Evolutionary conservation across 1,140 invertebrate genomes (phyloP), one percentile per base, ranked within the genome.

Genomic region (Lethrus apterus): DNA sequence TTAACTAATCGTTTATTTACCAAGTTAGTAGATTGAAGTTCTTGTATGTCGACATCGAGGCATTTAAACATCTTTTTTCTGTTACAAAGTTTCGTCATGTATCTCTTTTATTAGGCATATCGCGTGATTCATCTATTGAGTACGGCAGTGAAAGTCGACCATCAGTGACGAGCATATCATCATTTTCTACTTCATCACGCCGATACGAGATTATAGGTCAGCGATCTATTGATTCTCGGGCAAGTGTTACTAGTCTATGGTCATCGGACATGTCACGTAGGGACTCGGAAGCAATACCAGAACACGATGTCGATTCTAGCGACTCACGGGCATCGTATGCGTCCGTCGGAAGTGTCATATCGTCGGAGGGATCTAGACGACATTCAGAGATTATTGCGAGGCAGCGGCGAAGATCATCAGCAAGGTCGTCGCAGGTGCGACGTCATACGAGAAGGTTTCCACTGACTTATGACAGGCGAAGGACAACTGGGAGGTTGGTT

Each of bases 401-500:
- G 23, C 51, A 57, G 21, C 50, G 62, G 32, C 35, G 55, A 26
- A 53, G 65, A 42, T 62, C 60, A 2, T 55, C 52, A 44, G 45
- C 50, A 33, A 48, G 44, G 44, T 58, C 58, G 23, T 61, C 58
- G 44, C 67, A 63, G 53, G 58, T 68, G 14, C 57, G 66, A 30
- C 56, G 65, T 43, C 58, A 67, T 44, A 59, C 60, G 3, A 56
- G 66, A 35, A 55, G 65, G 44, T 58, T 60, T 35, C 63, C 67
- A n/a, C 51, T 68, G 26, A 64, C 57, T 24, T 55, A 62, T 38
- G 68, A 70, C 51, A 56, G 68, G 20, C 50, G 67, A 41, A 58
- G 66, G 46, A 69, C 68, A 4, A 70, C 67, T 24, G 68, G 68
- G 52, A 70, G 68, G 68, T 70, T 60, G 52, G 53, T 55, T n/a